Conservation (phyloP, 2,797 vertebrate species). For the Chelmon rostratus region DNA sequence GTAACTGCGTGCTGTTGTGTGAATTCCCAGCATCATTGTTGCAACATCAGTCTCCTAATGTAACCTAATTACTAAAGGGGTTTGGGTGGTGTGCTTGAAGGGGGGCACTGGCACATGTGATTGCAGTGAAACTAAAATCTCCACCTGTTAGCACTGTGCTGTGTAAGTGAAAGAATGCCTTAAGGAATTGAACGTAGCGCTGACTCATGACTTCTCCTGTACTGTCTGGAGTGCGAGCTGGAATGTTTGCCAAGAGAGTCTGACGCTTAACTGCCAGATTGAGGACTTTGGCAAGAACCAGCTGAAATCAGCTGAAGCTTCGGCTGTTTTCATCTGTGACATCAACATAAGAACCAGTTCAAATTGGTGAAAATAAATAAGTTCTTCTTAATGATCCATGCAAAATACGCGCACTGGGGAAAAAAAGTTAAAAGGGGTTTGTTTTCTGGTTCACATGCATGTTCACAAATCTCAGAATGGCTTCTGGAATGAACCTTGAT, state of each 20-base stretch:
- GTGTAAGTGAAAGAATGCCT: background rate
- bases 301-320: background rate
- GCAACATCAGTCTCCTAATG: background rate
- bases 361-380: background rate
- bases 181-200: background rate
- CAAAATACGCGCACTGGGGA: background rate
- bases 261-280: slow-evolving; percentile 46
- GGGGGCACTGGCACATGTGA: background rate
- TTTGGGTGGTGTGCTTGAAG: background rate
- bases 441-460: background rate
- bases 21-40: background rate
- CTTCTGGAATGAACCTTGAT: background rate
- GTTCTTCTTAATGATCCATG: background rate
- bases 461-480: background rate
- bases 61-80: background rate
- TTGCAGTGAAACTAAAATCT: background rate
- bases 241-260: slow-evolving; percentile 49
- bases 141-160: background rate
- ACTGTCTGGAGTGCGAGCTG: background rate
- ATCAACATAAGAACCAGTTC: background rate
- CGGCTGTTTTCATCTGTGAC: no score
- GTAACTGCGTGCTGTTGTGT: background rate
- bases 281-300: slow-evolving; percentile 4
- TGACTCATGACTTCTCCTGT: slow-evolving; percentile 24
- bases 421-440: background rate